Base-by-base conservation (phyloP, 2,888 invertebrate species). In the Adelognathus sp. region DNA sequence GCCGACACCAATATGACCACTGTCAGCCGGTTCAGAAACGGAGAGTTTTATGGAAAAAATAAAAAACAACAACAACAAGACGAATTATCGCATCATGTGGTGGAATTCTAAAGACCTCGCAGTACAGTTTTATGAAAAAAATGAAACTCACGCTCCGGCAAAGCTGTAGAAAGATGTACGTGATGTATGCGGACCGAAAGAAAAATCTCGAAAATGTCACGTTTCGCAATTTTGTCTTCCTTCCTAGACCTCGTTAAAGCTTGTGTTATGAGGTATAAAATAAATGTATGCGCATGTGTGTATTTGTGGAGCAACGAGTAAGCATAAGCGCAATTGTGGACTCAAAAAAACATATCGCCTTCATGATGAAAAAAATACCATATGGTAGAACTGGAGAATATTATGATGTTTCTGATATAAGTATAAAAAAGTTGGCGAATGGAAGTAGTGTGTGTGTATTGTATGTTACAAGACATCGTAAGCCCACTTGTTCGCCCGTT, bases 201-300 rank as follows among this genome's bases (percentile, higher is more conserved):
- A 69, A 75, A 72, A 76, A 76, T 69, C 61, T 63, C 58, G 72
- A 16, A 79, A 79, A 52, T 58, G 75, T 79, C 75, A 79, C 75
- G 75, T 79, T 74, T 36, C 36, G n/a, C 36, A n/a, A 36, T 46
- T 79, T 76, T 67, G 41, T 67, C 54, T 60, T 79, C 69, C 58
- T 52, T 41, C 58, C 60, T 24, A 46, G 70, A 70, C 58, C 81
- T 76, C 69, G 66, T 80, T 76, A 61, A 71, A 73, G 46, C 67
- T 52, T 46, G 70, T 4, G 74, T 74, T 67, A 74, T 61, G 70
- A 73, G 44, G 66, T 36, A 36, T 9, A 33, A 41, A 41, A 56
- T 44, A 46, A 67, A 75, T 11, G 39, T 54, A 21, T 7, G 44
- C 16, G 7, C n/a, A 21, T 9, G 11, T 3, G 52, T 16, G 18